Base-by-base conservation (phyloP, 2,797 vertebrate species). In the Sebastiscus tertius region DNA sequence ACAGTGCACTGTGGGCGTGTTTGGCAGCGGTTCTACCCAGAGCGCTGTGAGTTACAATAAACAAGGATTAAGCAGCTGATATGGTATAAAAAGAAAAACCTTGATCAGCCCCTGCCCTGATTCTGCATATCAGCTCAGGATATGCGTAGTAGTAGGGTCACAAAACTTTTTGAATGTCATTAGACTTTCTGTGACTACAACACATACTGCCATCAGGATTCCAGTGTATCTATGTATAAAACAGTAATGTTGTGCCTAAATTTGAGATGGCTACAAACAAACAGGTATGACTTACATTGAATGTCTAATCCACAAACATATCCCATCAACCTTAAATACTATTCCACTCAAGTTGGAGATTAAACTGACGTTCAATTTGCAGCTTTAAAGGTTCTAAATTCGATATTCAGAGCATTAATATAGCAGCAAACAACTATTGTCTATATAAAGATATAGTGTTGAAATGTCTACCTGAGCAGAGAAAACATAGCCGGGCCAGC, bases 1-100 rank as follows among this genome's bases (percentile, higher is more conserved):
- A 59, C 69, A 71, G 31, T 20, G 71, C 63, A 22, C 29, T 77
- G 74, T 61, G 58, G 81, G 36, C 27, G 61, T 31, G 79, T 89
- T 75, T 79, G 75, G 72, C 60, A 76, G 72, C 49, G 16, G 65
- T 56, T 62, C 67, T 42, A 65, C 62, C 54, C 77, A 77, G 58
- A 82, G 62, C 3, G 1, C 79, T 78, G 34, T 20, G 56, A 46
- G 64, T 72, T 66, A 82, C 78, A 86, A 72, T 79, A 84, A 82
- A 81, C 79, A 82, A 83, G 62, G 56, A 64, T 84, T 74, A 72
- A 81, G 22, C 22, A 72, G 70, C 68, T 79, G 58, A 80, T 85
- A 61, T 42, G 54, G 69, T 49, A 85, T 83, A 54, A 39, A 56
- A 56, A 56, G 66, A 75, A 83, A 72, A 16, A 22, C 20, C 52